Base-by-base conservation (phyloP, 2,797 vertebrate species). In the Lepidocolaptes lacrymiger region DNA sequence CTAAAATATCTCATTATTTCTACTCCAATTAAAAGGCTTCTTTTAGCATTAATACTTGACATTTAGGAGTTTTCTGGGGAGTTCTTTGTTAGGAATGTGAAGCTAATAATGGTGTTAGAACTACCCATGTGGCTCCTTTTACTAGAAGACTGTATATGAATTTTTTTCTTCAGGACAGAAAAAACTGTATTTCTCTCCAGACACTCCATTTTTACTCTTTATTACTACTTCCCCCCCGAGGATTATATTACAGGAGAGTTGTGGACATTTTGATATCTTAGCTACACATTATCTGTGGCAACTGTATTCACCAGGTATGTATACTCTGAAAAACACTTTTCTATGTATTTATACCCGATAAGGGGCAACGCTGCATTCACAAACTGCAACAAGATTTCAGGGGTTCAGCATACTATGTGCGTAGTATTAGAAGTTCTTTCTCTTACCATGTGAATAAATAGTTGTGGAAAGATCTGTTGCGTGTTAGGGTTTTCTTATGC, bases 151-250 rank as follows among this genome's bases (percentile, higher is more conserved):
- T 34, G 5, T 36, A 12, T 18, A 9, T 32, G 75, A 73, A 48
- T 41, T 0, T 28, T 72, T 18, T 17, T 21, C 34, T 26, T 3
- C 4, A 73, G 5, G 26, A 28, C 4, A 51, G 58, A 34, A 36
- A 27, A 59, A 59, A 86, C 8, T 34, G 3, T 1, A 3, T 41
- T 75, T 71, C 0, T 88, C 36, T 26, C 11, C 1, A 34, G 15
- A 28, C 2, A 10, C 7, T 59, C 4, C 0, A 1, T 41, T 49
- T 77, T 39, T 9, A 5, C 5, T 34, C 36, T 51, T 62, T 69
- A 24, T 14, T 55, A 9, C 2, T 46, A 2, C 2, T 5, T 17
- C 39, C 41, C 5, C 1, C 3, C 6, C 24, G 20, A 23, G 22
- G 24, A 32, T 66, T 13, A 9, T 32, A 13, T 15, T 58, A 17